A percentile compares a stretch with the other conserved stretches of the same genome.
Conservation (phyloP, 2,888 invertebrate genomes). For the Amblyjoppa proteus region DNA sequence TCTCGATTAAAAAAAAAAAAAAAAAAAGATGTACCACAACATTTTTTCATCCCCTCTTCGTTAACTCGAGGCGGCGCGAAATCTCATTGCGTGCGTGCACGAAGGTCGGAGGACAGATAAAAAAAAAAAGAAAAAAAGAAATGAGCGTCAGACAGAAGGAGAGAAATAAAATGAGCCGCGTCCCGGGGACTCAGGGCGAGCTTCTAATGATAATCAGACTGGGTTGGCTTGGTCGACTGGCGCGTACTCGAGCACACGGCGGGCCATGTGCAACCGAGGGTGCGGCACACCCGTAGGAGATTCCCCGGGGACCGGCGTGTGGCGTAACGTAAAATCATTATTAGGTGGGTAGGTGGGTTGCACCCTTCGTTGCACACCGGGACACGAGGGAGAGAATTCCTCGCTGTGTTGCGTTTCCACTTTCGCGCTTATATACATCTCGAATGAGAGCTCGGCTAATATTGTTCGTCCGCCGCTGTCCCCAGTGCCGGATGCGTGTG, state of each 20-base stretch:
- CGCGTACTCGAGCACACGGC: slow-evolving; percentile 41
- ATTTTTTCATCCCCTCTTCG: slow-evolving; percentile 31
- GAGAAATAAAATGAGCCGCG: slow-evolving; percentile 46
- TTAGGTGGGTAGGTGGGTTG: slow-evolving; percentile 79
- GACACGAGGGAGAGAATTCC: slow-evolving; percentile 37
- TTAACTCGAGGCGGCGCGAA: slow-evolving; percentile 43
- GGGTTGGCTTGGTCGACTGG: slow-evolving; percentile 63
- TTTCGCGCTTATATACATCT: slow-evolving; percentile 10
- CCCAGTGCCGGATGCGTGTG: not conserved
- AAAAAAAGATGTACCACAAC: not conserved
- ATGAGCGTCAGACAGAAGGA: slow-evolving; percentile 8
- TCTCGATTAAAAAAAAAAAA: not conserved
- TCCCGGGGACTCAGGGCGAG: slow-evolving; percentile 62
- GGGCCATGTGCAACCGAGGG: slow-evolving; percentile 85
- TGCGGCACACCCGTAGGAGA: slow-evolving; percentile 81
- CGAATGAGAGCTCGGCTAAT: slow-evolving; percentile 84
- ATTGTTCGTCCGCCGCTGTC: slow-evolving; percentile 77
- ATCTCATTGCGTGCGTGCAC: slow-evolving; percentile 68
- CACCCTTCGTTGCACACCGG: slow-evolving; percentile 66
- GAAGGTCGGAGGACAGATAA: slow-evolving; percentile 46
- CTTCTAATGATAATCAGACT: slow-evolving; percentile 83
- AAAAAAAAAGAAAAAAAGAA: slow-evolving; percentile 1
- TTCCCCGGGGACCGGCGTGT: slow-evolving; percentile 83
- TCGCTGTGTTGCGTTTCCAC: slow-evolving; percentile 41
- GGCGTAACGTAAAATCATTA: slow-evolving; percentile 85